A percentile compares a stretch with the other conserved stretches of the same genome.
Conservation (phyloP, 2,888 invertebrate species). For the Chrysotoxum bicinctum region DNA sequence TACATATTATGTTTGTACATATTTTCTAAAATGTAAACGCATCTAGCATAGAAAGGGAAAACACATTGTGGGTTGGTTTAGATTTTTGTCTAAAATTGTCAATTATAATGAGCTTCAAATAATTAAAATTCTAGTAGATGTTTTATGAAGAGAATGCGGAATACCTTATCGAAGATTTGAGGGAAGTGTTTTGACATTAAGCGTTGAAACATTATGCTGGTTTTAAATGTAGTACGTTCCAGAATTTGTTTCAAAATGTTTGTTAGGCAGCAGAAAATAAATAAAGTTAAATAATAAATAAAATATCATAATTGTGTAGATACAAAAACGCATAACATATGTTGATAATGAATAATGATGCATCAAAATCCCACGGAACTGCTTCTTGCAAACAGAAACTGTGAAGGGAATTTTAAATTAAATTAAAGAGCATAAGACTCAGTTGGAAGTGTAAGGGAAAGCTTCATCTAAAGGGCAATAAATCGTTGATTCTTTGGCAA, state of each 20-base stretch:
- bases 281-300: neutral
- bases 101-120: neutral
- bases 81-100: neutral
- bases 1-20: neutral
- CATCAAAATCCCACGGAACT: too few species aligned
- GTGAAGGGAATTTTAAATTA: too few species aligned
- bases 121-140: neutral
- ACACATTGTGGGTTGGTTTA: neutral
- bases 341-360: too few species aligned
- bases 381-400: too few species aligned
- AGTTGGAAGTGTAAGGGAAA: too few species aligned
- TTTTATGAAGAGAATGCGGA: neutral
- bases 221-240: neutral
- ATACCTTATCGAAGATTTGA: conserved; percentile 49
- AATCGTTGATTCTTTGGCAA: too few species aligned
- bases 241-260: neutral
- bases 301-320: too few species aligned
- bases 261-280: neutral
- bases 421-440: too few species aligned
- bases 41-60: neutral
- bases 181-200: conserved; percentile 58
- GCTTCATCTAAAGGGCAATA: too few species aligned
- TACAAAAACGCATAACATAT: too few species aligned
- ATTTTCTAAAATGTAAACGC: neutral
- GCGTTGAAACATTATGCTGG: conserved; percentile 44